Evolutionary conservation across 2,888 invertebrate species (phyloP).

Genomic region (Clanis bilineata): DNA sequence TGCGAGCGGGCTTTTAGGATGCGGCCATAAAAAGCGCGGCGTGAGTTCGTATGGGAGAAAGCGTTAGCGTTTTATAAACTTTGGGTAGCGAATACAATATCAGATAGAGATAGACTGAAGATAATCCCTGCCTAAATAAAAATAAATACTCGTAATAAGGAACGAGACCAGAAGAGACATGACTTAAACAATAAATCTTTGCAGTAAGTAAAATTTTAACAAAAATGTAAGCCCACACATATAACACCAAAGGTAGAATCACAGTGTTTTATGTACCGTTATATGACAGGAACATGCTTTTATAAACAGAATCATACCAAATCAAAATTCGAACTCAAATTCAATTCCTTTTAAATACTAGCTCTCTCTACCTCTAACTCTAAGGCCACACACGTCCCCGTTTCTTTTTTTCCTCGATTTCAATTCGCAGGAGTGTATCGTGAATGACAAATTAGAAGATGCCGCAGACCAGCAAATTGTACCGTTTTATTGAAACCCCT

Average conservation of each 20-base stretch:
- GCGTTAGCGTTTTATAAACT: background rate
- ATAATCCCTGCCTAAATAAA: too few relatives aligned
- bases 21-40: constrained; percentile 23
- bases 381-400: constrained; percentile 30
- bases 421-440: constrained; percentile 53
- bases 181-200: too few relatives aligned
- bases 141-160: too few relatives aligned
- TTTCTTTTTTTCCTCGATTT: constrained; percentile 37
- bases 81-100: background rate
- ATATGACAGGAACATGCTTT: too few relatives aligned
- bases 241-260: too few relatives aligned
- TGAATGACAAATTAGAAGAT: constrained; percentile 72
- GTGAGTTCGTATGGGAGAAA: background rate
- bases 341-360: background rate
- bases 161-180: too few relatives aligned
- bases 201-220: too few relatives aligned
- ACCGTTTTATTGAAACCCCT: constrained; percentile 58
- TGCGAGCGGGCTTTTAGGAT: constrained; percentile 33
- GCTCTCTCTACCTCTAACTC: background rate
- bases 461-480: constrained; percentile 58
- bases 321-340: too few relatives aligned
- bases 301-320: too few relatives aligned
- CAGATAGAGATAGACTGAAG: too few relatives aligned
- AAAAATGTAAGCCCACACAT: too few relatives aligned
- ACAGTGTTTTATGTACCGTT: too few relatives aligned